Conservation (phyloP, 2,888 invertebrate genomes). For the Heteromyza rotundicornis region DNA sequence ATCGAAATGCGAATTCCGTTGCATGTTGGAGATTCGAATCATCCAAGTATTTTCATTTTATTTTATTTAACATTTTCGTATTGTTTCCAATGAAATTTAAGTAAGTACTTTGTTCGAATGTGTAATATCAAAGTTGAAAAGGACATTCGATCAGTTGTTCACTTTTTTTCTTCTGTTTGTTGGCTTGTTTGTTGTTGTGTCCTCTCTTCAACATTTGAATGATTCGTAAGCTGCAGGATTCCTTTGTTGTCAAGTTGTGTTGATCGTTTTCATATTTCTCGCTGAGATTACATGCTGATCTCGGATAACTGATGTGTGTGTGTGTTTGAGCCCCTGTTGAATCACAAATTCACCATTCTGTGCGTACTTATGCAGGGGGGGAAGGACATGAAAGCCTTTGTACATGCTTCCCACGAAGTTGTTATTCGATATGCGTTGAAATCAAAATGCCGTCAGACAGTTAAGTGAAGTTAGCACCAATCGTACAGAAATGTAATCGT, state of each 20-base stretch:
- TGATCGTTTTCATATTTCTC: slow-evolving; percentile 47
- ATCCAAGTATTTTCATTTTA: neutral
- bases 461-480: slow-evolving; percentile 37
- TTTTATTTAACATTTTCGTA: no score
- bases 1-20: neutral
- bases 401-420: slow-evolving; percentile 56
- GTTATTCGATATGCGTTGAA: slow-evolving; percentile 49
- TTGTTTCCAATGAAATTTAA: no score
- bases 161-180: neutral
- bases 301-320: slow-evolving; percentile 43
- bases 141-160: slow-evolving; percentile 6
- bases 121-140: neutral
- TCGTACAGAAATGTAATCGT: neutral
- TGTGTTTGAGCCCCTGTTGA: slow-evolving; percentile 25
- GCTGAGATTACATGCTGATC: slow-evolving; percentile 55
- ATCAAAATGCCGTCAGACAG: slow-evolving; percentile 51
- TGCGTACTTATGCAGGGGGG: neutral
- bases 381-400: no score
- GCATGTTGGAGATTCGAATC: neutral
- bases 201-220: neutral
- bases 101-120: neutral
- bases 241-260: slow-evolving; percentile 33
- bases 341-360: slow-evolving; percentile 13
- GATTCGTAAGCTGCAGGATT: slow-evolving; percentile 24
- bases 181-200: slow-evolving; percentile 1